Conservation (phyloP, 1,140 invertebrate genomes). For the Onthophagus taurus region DNA sequence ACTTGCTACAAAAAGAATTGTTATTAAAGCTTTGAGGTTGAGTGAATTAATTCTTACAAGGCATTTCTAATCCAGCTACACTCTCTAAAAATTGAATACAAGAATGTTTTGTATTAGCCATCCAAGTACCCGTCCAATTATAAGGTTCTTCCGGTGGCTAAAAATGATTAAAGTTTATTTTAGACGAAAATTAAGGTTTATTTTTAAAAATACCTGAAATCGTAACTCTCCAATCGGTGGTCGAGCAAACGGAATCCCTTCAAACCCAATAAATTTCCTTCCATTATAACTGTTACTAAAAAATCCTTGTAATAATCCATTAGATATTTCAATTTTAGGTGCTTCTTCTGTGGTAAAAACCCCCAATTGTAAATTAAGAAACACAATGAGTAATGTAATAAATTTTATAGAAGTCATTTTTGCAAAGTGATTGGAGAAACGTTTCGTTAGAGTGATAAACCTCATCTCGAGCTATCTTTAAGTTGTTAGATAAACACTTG, state of each 20-base stretch:
- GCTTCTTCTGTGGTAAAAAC: no score
- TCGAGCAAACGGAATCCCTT: conserved; percentile 6
- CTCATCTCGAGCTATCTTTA: no score
- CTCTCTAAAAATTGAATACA: conserved; percentile 6
- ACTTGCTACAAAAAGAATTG: no score
- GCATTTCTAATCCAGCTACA: no score
- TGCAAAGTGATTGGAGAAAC: no score
- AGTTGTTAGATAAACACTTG: no score
- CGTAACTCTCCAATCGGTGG: conserved; percentile 2
- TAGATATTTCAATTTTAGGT: conserved; percentile 3
- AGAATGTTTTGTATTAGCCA: conserved; percentile 4
- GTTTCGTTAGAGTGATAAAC: no score
- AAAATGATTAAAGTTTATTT: neutral
- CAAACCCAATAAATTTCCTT: neutral
- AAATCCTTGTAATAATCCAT: neutral
- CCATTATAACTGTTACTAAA: neutral
- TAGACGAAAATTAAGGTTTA: conserved; percentile 7
- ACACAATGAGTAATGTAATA: no score
- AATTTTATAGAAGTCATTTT: no score
- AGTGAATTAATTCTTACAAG: no score
- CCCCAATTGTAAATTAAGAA: no score
- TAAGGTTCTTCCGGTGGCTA: conserved; percentile 6
- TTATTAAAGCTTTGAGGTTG: no score
- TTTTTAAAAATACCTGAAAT: conserved; percentile 3
- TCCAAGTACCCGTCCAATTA: conserved; percentile 10